Evolutionary conservation across 2,797 vertebrate species (phyloP), one percentile per base, ranked within the genome.

Genomic region (Pampus argenteus): DNA sequence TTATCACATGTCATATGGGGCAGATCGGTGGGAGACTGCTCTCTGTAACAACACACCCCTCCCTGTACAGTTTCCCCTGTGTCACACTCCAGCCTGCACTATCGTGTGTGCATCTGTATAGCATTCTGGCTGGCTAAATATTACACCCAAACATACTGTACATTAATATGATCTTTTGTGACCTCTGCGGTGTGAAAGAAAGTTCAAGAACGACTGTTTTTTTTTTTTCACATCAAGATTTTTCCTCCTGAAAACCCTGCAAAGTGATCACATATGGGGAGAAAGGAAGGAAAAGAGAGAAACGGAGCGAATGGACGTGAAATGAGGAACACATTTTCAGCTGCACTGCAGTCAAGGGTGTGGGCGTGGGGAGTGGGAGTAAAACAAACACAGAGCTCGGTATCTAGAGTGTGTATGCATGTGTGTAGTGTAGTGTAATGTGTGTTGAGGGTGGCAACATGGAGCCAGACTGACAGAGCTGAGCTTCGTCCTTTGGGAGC

Each of bases 311-410:
- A 44, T 8, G 57, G 69, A 80, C 34, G 25, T 76, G 58, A 91
- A 92, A 93, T 88, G 79, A 92, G 82, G 85, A 93, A 90, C 91
- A 93, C 76, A 92, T 92, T 93, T 91, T 81, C 72, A 86, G 77
- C 81, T 87, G 86, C 85, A 80, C 77, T 86, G 90, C 88, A 91
- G 90, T 89, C 61, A 47, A 76, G 82, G 78, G 65, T 86, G 88
- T 86, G 79, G 88, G 90, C 5, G 86, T 88, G 74, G 79, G 71
- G 80, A 89, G 85, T 89, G 74, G 74, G 85, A 88, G 84, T 88
- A 84, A 90, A 88, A 82, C 82, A 90, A 88, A 91, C 75, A 76
- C 60, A 68, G 45, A 50, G 56, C 59, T 62, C 49, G 66, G 59
- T 38, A 84, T 82, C 71, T 60, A 17, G n/a, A 63, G 45, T 71